A percentile compares a stretch with the other conserved stretches of the same genome.
Conservation (phyloP, 2,888 invertebrate genomes). For the Lepetodrilus schrolli region DNA sequence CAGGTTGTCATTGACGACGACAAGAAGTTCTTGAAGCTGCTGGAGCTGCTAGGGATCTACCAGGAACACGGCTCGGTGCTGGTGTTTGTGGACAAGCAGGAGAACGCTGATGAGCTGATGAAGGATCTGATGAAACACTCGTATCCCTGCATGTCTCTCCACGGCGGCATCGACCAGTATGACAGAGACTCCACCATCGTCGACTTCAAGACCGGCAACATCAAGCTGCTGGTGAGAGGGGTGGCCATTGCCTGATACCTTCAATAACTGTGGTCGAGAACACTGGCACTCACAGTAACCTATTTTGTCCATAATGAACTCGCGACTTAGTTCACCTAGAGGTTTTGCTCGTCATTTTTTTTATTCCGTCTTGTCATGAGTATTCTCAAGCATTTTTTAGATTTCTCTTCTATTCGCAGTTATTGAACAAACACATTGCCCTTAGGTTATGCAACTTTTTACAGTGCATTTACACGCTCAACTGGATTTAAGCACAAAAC, state of each 20-base stretch:
- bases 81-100: constrained; percentile 98
- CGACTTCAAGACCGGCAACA: constrained; percentile 95
- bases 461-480: too few relatives aligned
- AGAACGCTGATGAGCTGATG: constrained; percentile 89
- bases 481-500: too few relatives aligned
- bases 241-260: neutral
- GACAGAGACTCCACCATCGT: constrained; percentile 97
- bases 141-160: constrained; percentile 96
- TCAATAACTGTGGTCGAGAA: too few relatives aligned
- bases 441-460: too few relatives aligned
- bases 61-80: constrained; percentile 94
- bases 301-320: too few relatives aligned
- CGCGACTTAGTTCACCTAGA: too few relatives aligned
- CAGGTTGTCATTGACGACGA: constrained; percentile 90
- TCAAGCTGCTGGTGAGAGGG: constrained; percentile 84
- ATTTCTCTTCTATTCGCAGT: too few relatives aligned
- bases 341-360: too few relatives aligned
- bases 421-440: too few relatives aligned
- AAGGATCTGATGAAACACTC: constrained; percentile 97
- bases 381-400: too few relatives aligned
- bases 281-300: too few relatives aligned
- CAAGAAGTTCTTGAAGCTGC: constrained; percentile 95
- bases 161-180: constrained; percentile 99
- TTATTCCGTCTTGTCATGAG: too few relatives aligned
- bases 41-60: constrained; percentile 96